These are phyloP conservation scores for Microcebus ravelobensis DNA, from an alignment of 2,113 vertebrate species.

Conservation along the genomic window DNA sequence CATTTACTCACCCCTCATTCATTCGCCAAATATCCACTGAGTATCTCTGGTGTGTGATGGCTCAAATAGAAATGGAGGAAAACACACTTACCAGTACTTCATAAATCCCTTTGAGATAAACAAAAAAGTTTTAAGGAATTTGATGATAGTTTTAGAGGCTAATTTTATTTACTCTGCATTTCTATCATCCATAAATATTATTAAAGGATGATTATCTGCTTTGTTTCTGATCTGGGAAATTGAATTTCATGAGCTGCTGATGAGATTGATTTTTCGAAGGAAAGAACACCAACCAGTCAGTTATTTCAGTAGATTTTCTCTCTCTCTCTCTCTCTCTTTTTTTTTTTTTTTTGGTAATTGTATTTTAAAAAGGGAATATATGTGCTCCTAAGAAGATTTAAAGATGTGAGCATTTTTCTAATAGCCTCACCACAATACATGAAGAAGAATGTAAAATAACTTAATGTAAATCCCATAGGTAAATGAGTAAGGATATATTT, in stretches of 20 bases:
- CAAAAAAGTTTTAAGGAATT: slow-evolving; percentile 38
- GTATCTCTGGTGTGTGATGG: neutral
- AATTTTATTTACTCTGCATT: slow-evolving; percentile 73
- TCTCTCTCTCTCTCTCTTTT: neutral
- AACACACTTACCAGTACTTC: neutral
- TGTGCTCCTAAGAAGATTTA: slow-evolving; percentile 35
- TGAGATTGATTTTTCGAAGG: slow-evolving; percentile 75
- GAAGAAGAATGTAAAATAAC: slow-evolving; percentile 47
- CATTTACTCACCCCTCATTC: neutral
- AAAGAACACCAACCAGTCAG: slow-evolving; percentile 53
- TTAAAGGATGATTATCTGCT: slow-evolving; percentile 65
- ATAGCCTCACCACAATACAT: slow-evolving; percentile 42
- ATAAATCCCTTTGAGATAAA: slow-evolving; percentile 56
- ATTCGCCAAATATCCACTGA: neutral
- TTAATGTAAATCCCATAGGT: slow-evolving; percentile 44
- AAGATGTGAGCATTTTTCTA: slow-evolving; percentile 60
- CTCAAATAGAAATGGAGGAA: neutral
- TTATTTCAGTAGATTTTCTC: slow-evolving; percentile 40
- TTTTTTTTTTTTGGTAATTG: neutral
- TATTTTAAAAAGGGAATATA: slow-evolving; percentile 22
- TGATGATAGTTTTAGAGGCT: slow-evolving; percentile 39
- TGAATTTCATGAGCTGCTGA: slow-evolving; percentile 74
- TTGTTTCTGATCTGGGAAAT: slow-evolving; percentile 64
- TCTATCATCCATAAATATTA: slow-evolving; percentile 72
- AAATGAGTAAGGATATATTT: slow-evolving; percentile 50